Evolutionary conservation across 2,113 vertebrate genomes (phyloP), one percentile per base, ranked within the genome.

Genomic region (Vanacampus margaritifer): DNA sequence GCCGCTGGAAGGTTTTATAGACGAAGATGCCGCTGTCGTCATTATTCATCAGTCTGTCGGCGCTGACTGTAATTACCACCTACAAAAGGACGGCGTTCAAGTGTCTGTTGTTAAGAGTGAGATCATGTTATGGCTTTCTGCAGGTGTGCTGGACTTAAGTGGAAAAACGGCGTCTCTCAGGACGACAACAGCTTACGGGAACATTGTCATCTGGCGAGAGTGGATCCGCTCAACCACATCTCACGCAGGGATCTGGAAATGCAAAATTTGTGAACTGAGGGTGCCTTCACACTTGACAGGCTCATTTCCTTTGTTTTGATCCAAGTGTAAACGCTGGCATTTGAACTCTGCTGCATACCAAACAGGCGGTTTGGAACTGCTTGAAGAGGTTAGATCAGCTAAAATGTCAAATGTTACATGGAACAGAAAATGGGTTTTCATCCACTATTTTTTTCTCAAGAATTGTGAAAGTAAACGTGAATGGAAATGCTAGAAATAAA

Each of bases 21-120:
- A 72, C 78, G 21, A 53, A 68, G 70, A 76, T 74, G 68, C 67
- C 73, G 74, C 78, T 81, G 86, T 80, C 78, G 79, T 74, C 75
- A 39, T 88, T 80, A 85, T 35, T 89, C 89, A 89, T 86, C 73
- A 41, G 79, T 85, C 84, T 82, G 83, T 88, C 89, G 85, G 75
- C 72, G 60, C 74, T 75, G 83, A 80, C 80, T 83, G 69, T 83
- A 84, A 86, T 88, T 75, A 79, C 74, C 69, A 70, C 72, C 82
- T 71, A 83, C 81, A 71, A 86, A 85, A 79, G 72, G 76, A 77
- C 50, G 61, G 57, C 14, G 60, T 67, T 69, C 74, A 82, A 67
- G 75, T 68, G 73, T 37, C 48, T 64, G 80, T 72, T 82, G 74
- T 81, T 69, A 59, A 43, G 53, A 79, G 65, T 87, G 84, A 85